Evolutionary conservation across 2,888 invertebrate genomes (phyloP), one percentile per base, ranked within the genome.

Genomic region (Oithona nana): DNA sequence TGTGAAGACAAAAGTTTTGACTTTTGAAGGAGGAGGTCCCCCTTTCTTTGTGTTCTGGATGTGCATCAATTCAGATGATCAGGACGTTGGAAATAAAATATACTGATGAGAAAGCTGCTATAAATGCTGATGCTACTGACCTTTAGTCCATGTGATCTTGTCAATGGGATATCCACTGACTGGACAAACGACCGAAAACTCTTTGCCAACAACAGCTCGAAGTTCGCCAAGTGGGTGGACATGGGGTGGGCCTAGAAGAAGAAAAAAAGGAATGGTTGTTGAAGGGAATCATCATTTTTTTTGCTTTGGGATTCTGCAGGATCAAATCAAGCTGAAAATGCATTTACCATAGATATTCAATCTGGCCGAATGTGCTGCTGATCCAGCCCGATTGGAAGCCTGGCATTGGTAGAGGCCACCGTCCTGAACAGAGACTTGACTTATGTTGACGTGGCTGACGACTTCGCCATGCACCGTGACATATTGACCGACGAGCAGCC

Each of bases 131-230:
- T 39, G n/a, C 16, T 39, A 16, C 39, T 39, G 57, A 69, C 69
- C 69, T 66, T 68, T 66, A 56, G 66, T 67, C 69, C 69, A 70
- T 30, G 64, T 66, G 50, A 88, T 84, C 66, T 83, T 81, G 72
- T 86, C 84, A 67, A 89, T 88, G 28, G 89, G 88, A 74, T 84
- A 88, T 39, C 89, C 89, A 63, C 88, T 88, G 22, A 86, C 88
- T 6, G 88, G 88, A 72, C 89, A 89, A 75, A 88, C 88, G 71
- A 89, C 84, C 70, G 83, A 79, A 71, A 89, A 79, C 73, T 84
- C 85, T 68, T 79, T 83, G 52, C 88, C 89, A 48, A 88, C 86
- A 31, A 89, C 83, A 4, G 88, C 88, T 6, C 85, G 87, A 66
- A 88, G 39, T 39, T 39, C 39, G 39, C 39, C 39, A 39, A 39